Base-by-base conservation (phyloP, 2,888 invertebrate species). In the Leptarthrus brevirostris region DNA sequence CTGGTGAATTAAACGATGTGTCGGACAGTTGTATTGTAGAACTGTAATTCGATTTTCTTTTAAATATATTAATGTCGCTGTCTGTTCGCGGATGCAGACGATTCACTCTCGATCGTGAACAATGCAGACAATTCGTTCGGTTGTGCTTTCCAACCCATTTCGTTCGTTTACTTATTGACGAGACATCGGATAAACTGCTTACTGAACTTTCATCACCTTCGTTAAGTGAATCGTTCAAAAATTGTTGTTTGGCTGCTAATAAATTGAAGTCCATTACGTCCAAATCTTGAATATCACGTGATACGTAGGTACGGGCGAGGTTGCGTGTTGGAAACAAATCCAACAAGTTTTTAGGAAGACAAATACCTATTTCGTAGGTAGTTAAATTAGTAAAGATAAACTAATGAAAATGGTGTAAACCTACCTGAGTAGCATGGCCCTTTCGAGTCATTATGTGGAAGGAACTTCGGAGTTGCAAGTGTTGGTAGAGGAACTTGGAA, bases 111-210 rank as follows among this genome's bases (percentile, higher is more conserved):
- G 78, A 79, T 1, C 85, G 82, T 2, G 83, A 81, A 75, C 85
- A 85, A 52, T 82, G 78, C 8, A 85, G 78, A 73, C 85, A 85
- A 76, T 79, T 82, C 24, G 78, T 81, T 3, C 83, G 82, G 18
- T 83, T 83, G 74, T 85, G 85, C 74, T 83, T 83, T 14, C 82
- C 80, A 44, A 80, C 76, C 81, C 83, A 84, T 10, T 80, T 79
- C 22, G 61, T 71, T 53, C 82, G 82, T 74, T 85, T 84, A 64
- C 85, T 85, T 30, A 82, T 81, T 0, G 77, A 77, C 22, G 85
- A 85, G 24, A 86, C 80, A 77, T 86, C 86, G 12, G 86, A 86
- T n/a, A 84, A 80, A 56, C 84, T 85, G 44, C 86, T 86, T 74
- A 85, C 83, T 3, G 83, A 83, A 24, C 84, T 83, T 76, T 84